Conservation (phyloP, 2,888 invertebrate genomes). For the Digitonthophagus gazella region DNA sequence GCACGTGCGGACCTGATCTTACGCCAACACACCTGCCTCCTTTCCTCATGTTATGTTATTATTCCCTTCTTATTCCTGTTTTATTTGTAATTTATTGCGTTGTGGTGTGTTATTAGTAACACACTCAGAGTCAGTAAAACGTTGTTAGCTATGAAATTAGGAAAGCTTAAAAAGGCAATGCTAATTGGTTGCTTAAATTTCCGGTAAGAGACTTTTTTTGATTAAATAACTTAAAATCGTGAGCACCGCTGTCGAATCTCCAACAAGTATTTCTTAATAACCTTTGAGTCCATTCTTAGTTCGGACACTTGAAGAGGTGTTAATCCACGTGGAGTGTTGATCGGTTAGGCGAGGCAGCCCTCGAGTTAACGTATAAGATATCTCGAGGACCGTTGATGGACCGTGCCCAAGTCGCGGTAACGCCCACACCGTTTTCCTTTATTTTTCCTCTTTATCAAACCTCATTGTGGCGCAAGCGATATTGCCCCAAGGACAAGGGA, state of each 20-base stretch:
- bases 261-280: neutral
- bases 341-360: neutral
- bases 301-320: neutral
- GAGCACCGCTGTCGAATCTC: too few relatives aligned
- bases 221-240: too few relatives aligned
- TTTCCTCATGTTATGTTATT: too few relatives aligned
- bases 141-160: too few relatives aligned
- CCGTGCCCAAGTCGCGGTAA: neutral
- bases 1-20: neutral
- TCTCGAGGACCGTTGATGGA: neutral
- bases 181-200: too few relatives aligned
- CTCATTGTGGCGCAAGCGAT: too few relatives aligned
- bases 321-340: neutral
- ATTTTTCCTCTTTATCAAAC: neutral
- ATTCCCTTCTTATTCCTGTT: neutral
- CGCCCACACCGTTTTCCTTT: neutral
- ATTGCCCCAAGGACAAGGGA: conserved; percentile 2
- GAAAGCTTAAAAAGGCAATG: too few relatives aligned
- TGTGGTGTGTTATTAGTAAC: neutral
- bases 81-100: neutral
- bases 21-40: neutral
- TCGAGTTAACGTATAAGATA: too few relatives aligned
- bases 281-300: neutral
- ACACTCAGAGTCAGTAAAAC: neutral
- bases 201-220: too few relatives aligned